These are phyloP conservation scores for Galaxias olidus DNA, from an alignment of 2,797 vertebrate genomes.

Conservation along the genomic window DNA sequence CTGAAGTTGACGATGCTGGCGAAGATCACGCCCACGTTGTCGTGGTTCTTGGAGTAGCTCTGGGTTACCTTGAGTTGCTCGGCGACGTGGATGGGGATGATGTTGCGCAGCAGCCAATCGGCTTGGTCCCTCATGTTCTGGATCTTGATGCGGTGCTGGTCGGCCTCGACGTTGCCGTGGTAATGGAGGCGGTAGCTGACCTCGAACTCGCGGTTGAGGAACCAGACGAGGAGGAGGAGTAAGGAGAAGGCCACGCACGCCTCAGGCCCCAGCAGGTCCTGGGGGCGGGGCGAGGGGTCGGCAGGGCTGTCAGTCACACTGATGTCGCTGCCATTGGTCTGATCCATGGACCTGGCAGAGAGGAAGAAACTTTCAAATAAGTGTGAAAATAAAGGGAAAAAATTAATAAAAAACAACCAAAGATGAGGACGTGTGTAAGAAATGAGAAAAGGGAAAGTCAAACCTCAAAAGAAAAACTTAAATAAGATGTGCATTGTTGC, in stretches of 20 bases:
- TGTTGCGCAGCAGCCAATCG: slow-evolving; percentile 95
- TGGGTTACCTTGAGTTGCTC: slow-evolving; percentile 98
- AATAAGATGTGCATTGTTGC: neutral
- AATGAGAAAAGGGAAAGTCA: neutral
- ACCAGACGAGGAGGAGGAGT: slow-evolving; percentile 94
- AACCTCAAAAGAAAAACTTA: neutral
- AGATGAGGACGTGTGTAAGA: neutral
- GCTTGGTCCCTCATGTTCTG: slow-evolving; percentile 98
- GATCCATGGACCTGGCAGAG: slow-evolving; percentile 47
- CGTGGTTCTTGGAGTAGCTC: slow-evolving; percentile 98
- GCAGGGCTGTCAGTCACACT: slow-evolving; percentile 30
- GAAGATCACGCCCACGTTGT: slow-evolving; percentile 95
- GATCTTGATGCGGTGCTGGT: slow-evolving; percentile 97
- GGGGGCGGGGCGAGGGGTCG: slow-evolving; percentile 52
- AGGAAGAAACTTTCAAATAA: neutral
- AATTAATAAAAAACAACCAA: neutral
- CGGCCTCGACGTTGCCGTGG: slow-evolving; percentile 94
- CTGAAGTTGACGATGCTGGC: slow-evolving; percentile 99
- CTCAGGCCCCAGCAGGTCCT: slow-evolving; percentile 82
- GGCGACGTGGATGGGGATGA: slow-evolving; percentile 96
- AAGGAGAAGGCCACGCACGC: slow-evolving; percentile 88
- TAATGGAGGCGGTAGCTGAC: slow-evolving; percentile 98
- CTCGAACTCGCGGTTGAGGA: slow-evolving; percentile 96
- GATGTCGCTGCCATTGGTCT: slow-evolving; percentile 45
- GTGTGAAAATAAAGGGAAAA: neutral